Conservation (phyloP, 2,113 vertebrate genomes). For the Hypomesus transpacificus region DNA sequence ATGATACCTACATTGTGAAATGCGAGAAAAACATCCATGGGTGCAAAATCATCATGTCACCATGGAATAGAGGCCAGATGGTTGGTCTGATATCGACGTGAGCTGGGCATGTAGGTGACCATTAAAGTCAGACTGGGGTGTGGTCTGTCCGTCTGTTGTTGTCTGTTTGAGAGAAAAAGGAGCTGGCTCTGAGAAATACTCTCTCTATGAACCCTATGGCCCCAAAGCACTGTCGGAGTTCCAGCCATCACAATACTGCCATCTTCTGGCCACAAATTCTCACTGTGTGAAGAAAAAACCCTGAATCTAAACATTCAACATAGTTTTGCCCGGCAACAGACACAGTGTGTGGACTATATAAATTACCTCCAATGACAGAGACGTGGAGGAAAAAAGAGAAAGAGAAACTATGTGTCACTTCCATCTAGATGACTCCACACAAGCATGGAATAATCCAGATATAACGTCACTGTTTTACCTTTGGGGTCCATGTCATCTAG, state of each 20-base stretch:
- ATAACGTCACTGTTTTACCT: background rate
- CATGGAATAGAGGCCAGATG: background rate
- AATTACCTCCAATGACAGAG: constrained; percentile 15
- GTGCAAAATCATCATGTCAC: background rate
- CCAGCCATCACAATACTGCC: constrained; percentile 25
- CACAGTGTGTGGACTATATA: constrained; percentile 25
- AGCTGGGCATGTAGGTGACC: background rate
- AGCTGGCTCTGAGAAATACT: background rate
- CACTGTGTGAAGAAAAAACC: background rate
- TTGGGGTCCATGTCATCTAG: background rate
- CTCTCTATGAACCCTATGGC: constrained; percentile 35
- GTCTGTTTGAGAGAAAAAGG: background rate
- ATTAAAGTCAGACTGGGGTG: background rate
- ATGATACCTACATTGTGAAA: background rate
- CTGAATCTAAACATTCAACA: background rate
- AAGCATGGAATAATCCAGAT: background rate
- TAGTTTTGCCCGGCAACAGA: constrained; percentile 47
- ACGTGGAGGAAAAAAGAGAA: background rate
- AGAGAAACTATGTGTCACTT: background rate
- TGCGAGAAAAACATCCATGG: background rate
- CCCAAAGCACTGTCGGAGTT: background rate
- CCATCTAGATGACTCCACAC: background rate
- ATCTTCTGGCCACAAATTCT: constrained; percentile 13
- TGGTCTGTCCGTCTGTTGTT: background rate
- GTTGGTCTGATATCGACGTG: background rate